Base-by-base conservation (phyloP, 2,888 invertebrate species). In the Yponomeuta cagnagella region DNA sequence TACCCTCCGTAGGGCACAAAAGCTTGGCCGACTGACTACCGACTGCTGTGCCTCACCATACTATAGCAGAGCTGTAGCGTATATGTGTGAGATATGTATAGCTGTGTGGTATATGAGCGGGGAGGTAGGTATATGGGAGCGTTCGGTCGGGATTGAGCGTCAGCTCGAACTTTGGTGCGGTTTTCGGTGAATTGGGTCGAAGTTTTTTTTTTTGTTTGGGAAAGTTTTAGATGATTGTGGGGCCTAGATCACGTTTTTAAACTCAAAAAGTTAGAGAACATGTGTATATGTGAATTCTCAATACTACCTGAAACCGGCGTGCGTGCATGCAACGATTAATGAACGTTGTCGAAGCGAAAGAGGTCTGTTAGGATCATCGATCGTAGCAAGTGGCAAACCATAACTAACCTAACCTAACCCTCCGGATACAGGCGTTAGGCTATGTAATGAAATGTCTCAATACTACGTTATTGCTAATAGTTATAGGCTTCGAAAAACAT, bases 11-110 rank as follows among this genome's bases (percentile, higher is more conserved):
- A 78, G 77, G 79, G 78, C 78, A 79, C 86, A 86, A 87, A 87
- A 85, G 87, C 87, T 85, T 84, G 87, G 83, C 87, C 87, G 84
- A 88, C 87, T 87, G 89, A 89, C 89, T 89, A 89, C 87, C 82
- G 83, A 79, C 79, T 77, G 73, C 31, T 30, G 70, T 65, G 48
- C 15, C 30, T 37, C 30, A n/a, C 15, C 10, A 33, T n/a, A 70
- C 43, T 23, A 52, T 48, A 70, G 37, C 23, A 23, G 23, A 23
- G 1, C 15, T 58, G 52, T 58, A 15, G 52, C 48, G 31, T 63
- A 48, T 67, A 63, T 31, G 70, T 52, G 58, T 67, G 37, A 37
- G 15, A 15, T 67, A 31, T 43, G 63, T 63, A 58, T 58, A 15
- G 63, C 8, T 58, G 37, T 31, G 66, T 70, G 33, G 48, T 31